phyloP scores from a whole-genome alignment of 2,888 invertebrate genomes.

The Ophraella communa region DNA sequence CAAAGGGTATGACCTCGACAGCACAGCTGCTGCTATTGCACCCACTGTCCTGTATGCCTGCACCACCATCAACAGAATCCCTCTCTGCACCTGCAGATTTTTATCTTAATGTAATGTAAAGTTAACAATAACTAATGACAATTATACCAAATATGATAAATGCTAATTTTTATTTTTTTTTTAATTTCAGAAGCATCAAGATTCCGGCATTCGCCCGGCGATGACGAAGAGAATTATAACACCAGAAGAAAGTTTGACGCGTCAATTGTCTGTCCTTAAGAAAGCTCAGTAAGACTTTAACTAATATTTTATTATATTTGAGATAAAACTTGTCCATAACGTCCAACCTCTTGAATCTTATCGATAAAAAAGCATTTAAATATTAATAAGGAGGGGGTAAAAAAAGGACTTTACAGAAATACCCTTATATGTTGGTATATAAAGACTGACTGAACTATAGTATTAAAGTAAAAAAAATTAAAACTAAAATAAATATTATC shows the following conservation, averaged over 20 bases:
- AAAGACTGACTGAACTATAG: constrained; percentile 47
- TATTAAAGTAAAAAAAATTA: constrained; percentile 41
- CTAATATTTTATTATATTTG: constrained; percentile 1
- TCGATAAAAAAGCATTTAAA: constrained; percentile 16
- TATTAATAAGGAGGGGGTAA: constrained; percentile 18
- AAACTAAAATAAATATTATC: background rate
- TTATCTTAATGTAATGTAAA: no score
- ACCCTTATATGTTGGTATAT: constrained; percentile 36
- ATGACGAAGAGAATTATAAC: constrained; percentile 71
- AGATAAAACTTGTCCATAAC: constrained; percentile 17
- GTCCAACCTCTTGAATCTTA: constrained; percentile 27
- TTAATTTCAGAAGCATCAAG: constrained; percentile 53
- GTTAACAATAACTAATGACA: no score
- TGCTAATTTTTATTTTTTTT: constrained; percentile 10
- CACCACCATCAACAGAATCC: no score
- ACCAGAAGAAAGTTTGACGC: constrained; percentile 68
- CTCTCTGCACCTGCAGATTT: no score
- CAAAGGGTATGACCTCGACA: no score
- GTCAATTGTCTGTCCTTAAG: constrained; percentile 70
- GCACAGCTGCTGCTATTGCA: no score
- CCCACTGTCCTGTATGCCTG: no score
- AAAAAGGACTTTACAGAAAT: constrained; percentile 17
- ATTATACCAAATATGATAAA: no score
- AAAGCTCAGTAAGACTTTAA: constrained; percentile 63
- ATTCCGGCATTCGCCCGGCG: constrained; percentile 54